Base-by-base conservation (phyloP, 1,140 invertebrate genomes). In the Neoseiulus cucumeris region DNA sequence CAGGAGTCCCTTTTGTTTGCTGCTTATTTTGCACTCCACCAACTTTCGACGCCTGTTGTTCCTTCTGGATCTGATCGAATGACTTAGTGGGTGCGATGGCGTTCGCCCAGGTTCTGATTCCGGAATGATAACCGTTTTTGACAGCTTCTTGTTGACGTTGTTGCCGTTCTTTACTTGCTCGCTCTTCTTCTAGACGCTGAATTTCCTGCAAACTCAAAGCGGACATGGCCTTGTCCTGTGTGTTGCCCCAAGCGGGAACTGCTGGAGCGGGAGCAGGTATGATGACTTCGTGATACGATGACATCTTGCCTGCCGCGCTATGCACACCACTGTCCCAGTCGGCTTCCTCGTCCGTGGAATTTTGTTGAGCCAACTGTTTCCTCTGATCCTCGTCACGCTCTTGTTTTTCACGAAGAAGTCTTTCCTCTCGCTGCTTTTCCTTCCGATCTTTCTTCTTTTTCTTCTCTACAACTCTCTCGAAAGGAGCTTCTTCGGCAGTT, bases 21-120 rank as follows among this genome's bases (percentile, higher is more conserved):
- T 39, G 33, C 33, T 39, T 39, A 9, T 39, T 39, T 9, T 39
- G 33, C 33, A 9, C 9, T 9, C 4, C 33, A 9, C 33, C 22
- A 2, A n/a, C 22, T 59, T 33, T 17, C 9, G 51, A 59, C 14
- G 51, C 51, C 22, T 59, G 25, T 20, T 59, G 25, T 25, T 59
- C 51, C 22, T 59, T 59, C 9, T 59, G 51, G 22, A 59, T 59
- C 51, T 59, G 51, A 17, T 59, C 51, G 51, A 59, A 59, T 33
- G 51, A 59, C 22, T 59, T 59, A 14, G 22, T 59, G 14, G 51
- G 51, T 2, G 51, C 51, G 14, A 59, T 59, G 33, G 51, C 51
- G 22, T 33, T 59, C 2, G 51, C 51, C 51, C 51, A 59, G 14
- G 51, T 59, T 20, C 22, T 25, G 51, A 33, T 33, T 29, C 51